Conservation (phyloP, 1,140 invertebrate species). For the Drosophila pectinifera region DNA sequence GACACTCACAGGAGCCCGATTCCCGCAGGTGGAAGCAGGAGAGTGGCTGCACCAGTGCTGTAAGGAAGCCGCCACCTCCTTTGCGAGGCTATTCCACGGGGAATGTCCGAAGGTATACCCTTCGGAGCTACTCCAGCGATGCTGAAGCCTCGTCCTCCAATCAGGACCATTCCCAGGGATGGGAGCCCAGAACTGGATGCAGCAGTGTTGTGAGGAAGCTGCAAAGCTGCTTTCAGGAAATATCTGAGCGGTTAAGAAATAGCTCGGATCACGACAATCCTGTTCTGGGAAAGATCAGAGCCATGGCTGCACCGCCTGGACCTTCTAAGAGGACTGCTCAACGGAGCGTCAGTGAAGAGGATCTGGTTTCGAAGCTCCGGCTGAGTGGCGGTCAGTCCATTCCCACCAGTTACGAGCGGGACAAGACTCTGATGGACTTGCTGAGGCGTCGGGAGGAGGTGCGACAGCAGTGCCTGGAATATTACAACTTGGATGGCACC, state of each 20-base stretch:
- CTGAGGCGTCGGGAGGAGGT: slow-evolving; percentile 2
- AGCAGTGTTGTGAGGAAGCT: slow-evolving; percentile 7
- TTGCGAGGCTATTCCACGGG: not conserved
- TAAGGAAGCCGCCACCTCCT: not conserved
- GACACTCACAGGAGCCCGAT: too few relatives aligned
- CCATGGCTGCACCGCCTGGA: not conserved
- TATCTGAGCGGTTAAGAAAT: not conserved
- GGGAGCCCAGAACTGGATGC: not conserved
- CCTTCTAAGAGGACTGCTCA: not conserved
- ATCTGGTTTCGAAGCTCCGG: not conserved
- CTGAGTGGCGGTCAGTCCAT: not conserved
- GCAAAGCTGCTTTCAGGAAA: slow-evolving; percentile 25
- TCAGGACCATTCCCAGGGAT: not conserved
- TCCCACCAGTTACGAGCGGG: not conserved
- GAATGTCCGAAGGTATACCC: not conserved
- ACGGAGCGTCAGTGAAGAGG: not conserved
- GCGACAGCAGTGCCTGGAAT: slow-evolving; percentile 25
- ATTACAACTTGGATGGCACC: slow-evolving; percentile 34
- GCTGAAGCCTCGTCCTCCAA: not conserved
- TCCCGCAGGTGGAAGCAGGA: not conserved
- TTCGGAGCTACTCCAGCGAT: not conserved
- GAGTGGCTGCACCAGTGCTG: not conserved
- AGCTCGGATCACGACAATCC: not conserved
- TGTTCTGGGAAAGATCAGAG: not conserved
- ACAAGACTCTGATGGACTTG: not conserved